Evolutionary conservation across 53 echinoderm and acorn worm species (phyloP).

Genomic region (Patiria pectinifera): DNA sequence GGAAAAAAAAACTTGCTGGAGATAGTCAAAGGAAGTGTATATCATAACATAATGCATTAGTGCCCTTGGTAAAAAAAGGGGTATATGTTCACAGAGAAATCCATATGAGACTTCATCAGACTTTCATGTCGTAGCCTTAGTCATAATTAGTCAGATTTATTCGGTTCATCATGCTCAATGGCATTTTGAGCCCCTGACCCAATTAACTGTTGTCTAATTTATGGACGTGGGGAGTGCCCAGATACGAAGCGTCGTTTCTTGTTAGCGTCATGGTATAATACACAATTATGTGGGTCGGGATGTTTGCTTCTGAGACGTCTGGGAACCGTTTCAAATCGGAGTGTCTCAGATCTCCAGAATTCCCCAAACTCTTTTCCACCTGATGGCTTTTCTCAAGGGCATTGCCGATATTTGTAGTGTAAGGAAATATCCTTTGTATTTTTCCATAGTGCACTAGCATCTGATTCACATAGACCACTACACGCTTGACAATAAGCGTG

Average conservation of each 20-base stretch:
- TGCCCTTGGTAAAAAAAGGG: neutral
- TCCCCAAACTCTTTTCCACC: too few species aligned
- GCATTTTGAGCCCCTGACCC: neutral
- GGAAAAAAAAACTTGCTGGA: neutral
- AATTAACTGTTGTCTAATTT: neutral
- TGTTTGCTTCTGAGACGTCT: neutral
- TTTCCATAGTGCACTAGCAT: too few species aligned
- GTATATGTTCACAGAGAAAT: neutral
- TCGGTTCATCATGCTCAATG: neutral
- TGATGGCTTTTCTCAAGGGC: too few species aligned
- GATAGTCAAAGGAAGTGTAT: neutral
- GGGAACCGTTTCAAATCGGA: neutral
- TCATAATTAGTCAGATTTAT: conserved; percentile 24
- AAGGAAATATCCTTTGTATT: too few species aligned
- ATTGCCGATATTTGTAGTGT: too few species aligned
- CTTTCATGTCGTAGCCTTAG: neutral
- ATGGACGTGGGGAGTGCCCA: neutral
- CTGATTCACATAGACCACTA: too few species aligned
- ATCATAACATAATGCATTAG: neutral
- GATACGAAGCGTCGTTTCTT: neutral
- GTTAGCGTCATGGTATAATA: neutral
- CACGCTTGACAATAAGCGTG: too few species aligned
- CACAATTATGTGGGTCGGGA: neutral
- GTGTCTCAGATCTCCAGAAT: neutral
- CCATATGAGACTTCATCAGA: neutral